Base-by-base conservation (phyloP, 2,113 vertebrate species). In the Bombycilla garrulus region DNA sequence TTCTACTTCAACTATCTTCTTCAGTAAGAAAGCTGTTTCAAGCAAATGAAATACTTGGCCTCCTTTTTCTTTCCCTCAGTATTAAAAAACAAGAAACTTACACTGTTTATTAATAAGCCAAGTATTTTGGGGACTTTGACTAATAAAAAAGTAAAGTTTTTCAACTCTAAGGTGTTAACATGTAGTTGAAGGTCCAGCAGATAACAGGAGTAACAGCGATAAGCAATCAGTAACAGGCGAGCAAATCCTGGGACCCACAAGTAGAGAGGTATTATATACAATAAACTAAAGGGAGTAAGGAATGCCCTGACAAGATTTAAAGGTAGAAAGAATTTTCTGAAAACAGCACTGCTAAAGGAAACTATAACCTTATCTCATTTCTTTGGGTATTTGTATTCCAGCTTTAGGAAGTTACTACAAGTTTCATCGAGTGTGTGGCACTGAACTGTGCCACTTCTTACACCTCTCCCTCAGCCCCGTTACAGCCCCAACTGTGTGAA, bases 391-490 rank as follows among this genome's bases (percentile, higher is more conserved):
- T 61, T 23, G 6, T 36, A 42, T 51, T 66, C 36, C 35, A 57
- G n/a, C 15, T 90, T 57, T 36, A 71, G 11, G 56, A 80, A 22
- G 20, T 62, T 62, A 22, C 44, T 74, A 57, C 36, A 50, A 21
- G 15, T 51, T 57, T 74, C 70, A 51, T 15, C 2, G 5, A 60
- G 29, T 2, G 4, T 2, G 2, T 47, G 26, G 20, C 2, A 5
- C 28, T 83, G 24, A 57, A 23, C 28, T 25, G n/a, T 10, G 19
- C 9, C 28, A 35, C 6, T 26, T 31, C 2, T 29, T 25, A 40
- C 14, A 35, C 16, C 56, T 29, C 31, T 26, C n/a, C 25, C 28
- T 67, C 8, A 67, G 35, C 28, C 31, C 1, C 8, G 18, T 40
- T 67, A 45, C 23, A 73, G 40, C 11, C 6, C 4, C 54, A 56